Evolutionary conservation across 2,113 vertebrate genomes (phyloP), one percentile per base, ranked within the genome.

Genomic region (Thamnophis sirtalis): DNA sequence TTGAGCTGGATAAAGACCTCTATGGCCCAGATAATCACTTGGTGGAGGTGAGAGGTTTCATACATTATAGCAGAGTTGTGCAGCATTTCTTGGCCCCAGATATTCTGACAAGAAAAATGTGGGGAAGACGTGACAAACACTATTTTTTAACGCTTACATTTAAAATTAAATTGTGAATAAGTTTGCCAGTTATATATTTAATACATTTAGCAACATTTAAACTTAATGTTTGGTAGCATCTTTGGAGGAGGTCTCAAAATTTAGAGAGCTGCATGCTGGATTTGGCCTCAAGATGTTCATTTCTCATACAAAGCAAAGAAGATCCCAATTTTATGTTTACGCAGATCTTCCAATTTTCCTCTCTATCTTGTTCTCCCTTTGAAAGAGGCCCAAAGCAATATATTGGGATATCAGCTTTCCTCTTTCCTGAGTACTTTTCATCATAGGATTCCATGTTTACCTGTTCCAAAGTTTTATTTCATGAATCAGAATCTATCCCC

Each of bases 21-120:
- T 99, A 99, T 93, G 99, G 99, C 60, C 99, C 99, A 95, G 99
- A 99, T 97, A 99, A 99, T 98, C 99, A 99, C 97, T 97, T 99
- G 95, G 99, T 99, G 94, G 99, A 99, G 98, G 99, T 99, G 96
- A 98, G 98, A 95, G 73, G 1, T 94, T 95, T 93, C 51, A 38
- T n/a, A 87, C 2, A 3, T 60, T 21, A 26, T 49, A 53, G 49
- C 43, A 51, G 17, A 33, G 84, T 38, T 21, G 33, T 80, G 17
- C 17, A 21, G 7, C 3, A 3, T 80, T 38, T 80, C 17, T 43
- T 80, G 7, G 6, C 7, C 73, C 6, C 73, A 9, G 33, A 38
- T 80, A 19, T 38, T 38, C 15, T 80, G 63, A 73, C n/a, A 33
- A 56, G 63, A 38, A 21, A 38, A 80, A 80, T 43, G 73, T 38